These are phyloP conservation scores for Mixornis gularis DNA, from an alignment of 2,113 vertebrate genomes.

Conservation along the genomic window DNA sequence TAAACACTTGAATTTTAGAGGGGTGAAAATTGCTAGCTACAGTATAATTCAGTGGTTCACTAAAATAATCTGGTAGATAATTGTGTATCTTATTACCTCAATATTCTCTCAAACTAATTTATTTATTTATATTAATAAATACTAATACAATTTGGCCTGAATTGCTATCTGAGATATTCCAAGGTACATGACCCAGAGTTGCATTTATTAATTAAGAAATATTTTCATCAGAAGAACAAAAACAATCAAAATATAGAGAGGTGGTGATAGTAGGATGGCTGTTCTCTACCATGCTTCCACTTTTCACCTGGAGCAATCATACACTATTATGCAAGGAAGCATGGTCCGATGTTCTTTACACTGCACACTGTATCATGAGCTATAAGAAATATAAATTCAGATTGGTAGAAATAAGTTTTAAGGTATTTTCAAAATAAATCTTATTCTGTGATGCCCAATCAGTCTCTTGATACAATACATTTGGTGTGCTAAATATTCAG, in stretches of 20 bases:
- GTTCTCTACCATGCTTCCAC: neutral
- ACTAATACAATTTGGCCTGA: neutral
- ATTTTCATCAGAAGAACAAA: neutral
- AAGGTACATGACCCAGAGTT: neutral
- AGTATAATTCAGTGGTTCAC: neutral
- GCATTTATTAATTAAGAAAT: neutral
- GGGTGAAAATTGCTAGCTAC: neutral
- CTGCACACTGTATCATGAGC: fast-evolving
- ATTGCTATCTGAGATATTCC: neutral
- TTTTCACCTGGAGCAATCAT: neutral
- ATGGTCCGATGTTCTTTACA: neutral
- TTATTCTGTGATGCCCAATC: neutral
- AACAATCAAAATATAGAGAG: neutral
- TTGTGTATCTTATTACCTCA: neutral
- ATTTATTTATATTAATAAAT: neutral
- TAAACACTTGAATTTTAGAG: neutral
- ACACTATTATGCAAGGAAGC: neutral
- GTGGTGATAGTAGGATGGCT: neutral
- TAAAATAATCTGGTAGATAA: neutral
- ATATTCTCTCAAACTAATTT: neutral
- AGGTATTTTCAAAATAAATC: neutral
- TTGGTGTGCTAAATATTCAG: neutral
- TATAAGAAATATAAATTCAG: neutral
- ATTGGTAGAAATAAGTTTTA: neutral
- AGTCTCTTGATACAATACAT: neutral